A percentile compares a stretch with the other conserved stretches of the same genome.
phyloP scores from a whole-genome alignment of 2,888 invertebrate species.

The Rugalucina vietnamica region DNA sequence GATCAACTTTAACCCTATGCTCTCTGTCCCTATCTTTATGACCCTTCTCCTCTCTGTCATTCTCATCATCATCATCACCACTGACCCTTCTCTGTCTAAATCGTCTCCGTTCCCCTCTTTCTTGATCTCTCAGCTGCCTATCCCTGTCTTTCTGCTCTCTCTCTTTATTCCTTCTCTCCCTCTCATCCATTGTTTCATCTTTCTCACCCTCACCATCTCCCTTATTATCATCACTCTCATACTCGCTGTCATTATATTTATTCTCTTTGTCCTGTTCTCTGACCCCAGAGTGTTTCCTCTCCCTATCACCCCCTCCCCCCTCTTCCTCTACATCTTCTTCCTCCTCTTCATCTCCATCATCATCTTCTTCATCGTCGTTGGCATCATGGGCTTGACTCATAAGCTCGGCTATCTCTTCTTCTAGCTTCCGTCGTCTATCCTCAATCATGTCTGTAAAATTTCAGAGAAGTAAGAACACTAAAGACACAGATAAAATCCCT shows the following conservation, averaged over 20 bases:
- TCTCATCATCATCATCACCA: conserved; percentile 21
- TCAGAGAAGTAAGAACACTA: background rate
- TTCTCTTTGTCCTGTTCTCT: conserved; percentile 11
- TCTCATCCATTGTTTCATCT: conserved; percentile 35
- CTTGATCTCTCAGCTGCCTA: conserved; percentile 34
- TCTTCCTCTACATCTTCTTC: conserved; percentile 47
- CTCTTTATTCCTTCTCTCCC: conserved; percentile 42
- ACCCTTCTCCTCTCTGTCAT: conserved; percentile 25
- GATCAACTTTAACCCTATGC: conserved; percentile 3
- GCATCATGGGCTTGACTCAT: conserved; percentile 68
- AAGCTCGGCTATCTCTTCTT: conserved; percentile 74
- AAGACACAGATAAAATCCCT: no score
- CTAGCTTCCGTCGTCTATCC: conserved; percentile 71
- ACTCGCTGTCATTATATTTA: background rate
- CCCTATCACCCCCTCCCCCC: conserved; percentile 38
- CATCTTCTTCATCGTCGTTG: conserved; percentile 47
- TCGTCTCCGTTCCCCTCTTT: conserved; percentile 35
- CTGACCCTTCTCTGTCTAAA: conserved; percentile 9
- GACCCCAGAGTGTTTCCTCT: conserved; percentile 41
- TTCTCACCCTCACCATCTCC: conserved; percentile 27
- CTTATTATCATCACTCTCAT: conserved; percentile 16
- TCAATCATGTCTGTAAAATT: conserved; percentile 73
- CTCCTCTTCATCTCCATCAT: conserved; percentile 50
- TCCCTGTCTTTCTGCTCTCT: conserved; percentile 40
- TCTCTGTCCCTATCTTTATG: conserved; percentile 33